Conservation (phyloP, 2,113 vertebrate species). For the Chascanopsetta lugubris region DNA sequence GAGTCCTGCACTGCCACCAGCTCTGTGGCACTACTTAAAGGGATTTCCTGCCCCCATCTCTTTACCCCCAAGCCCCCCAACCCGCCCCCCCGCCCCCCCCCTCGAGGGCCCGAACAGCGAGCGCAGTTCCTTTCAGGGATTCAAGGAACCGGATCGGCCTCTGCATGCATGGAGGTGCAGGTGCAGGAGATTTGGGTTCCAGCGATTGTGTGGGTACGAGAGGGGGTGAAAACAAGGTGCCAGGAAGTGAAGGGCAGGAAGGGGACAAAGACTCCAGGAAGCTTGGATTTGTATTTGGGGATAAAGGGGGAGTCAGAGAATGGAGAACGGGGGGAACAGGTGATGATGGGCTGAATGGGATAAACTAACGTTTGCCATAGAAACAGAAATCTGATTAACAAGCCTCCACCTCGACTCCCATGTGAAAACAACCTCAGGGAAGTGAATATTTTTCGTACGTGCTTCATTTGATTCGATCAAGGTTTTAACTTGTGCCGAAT, state of each 20-base stretch:
- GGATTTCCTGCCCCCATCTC: constrained; percentile 15
- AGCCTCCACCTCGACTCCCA: too few species aligned
- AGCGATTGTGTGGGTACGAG: constrained; percentile 24
- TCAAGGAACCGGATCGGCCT: constrained; percentile 55
- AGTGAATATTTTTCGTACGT: too few species aligned
- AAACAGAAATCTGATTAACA: too few species aligned
- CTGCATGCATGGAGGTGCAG: constrained; percentile 54
- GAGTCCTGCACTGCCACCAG: constrained; percentile 19
- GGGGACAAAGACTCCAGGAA: constrained; percentile 23
- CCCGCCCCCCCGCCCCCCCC: constrained; percentile 25
- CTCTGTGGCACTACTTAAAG: constrained; percentile 34
- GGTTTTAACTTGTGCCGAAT: too few species aligned
- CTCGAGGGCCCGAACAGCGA: constrained; percentile 43
- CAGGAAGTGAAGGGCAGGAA: constrained; percentile 40
- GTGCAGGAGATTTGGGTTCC: constrained; percentile 58
- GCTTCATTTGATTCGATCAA: too few species aligned
- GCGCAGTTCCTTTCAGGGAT: constrained; percentile 61
- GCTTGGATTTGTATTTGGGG: constrained; percentile 14
- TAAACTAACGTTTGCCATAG: background rate
- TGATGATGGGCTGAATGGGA: background rate
- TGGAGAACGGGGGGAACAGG: background rate
- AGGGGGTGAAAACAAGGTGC: constrained; percentile 19
- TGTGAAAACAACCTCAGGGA: too few species aligned
- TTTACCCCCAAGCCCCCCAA: constrained; percentile 15
- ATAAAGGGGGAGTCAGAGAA: constrained; percentile 3